Percentiles rank a stretch among this genome's conserved stretches.
phyloP scores from a whole-genome alignment of 2,797 vertebrate genomes.

The Bovichtus variegatus region DNA sequence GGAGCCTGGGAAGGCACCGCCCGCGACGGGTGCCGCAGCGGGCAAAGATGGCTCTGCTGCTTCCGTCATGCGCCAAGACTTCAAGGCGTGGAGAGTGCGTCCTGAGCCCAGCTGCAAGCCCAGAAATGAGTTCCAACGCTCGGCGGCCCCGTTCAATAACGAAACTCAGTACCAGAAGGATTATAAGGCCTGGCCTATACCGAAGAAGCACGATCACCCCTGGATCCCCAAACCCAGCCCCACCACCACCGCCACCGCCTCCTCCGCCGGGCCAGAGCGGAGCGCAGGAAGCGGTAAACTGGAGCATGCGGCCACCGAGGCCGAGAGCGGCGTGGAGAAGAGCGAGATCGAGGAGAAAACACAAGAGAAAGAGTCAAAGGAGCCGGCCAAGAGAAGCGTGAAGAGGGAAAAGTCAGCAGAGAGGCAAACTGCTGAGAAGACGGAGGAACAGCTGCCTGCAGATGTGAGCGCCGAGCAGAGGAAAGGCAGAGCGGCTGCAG shows the following conservation, averaged over 20 bases:
- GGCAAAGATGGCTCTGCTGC: constrained; percentile 80
- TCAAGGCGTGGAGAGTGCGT: constrained; percentile 93
- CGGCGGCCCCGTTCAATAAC: constrained; percentile 89
- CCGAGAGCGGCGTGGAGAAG: constrained; percentile 85
- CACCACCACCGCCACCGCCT: constrained; percentile 64
- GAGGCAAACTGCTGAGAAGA: constrained; percentile 63
- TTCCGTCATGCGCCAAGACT: constrained; percentile 97
- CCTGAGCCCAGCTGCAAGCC: constrained; percentile 96
- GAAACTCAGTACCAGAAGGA: constrained; percentile 98
- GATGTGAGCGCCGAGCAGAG: constrained; percentile 80
- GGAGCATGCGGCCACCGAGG: constrained; percentile 71
- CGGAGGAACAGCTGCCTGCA: constrained; percentile 51
- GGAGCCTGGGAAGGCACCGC: constrained; percentile 80
- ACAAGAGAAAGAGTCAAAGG: constrained; percentile 81
- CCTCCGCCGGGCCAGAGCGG: constrained; percentile 56
- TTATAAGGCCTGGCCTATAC: constrained; percentile 96
- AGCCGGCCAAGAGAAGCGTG: constrained; percentile 67
- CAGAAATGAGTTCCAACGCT: constrained; percentile 91
- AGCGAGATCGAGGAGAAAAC: constrained; percentile 85
- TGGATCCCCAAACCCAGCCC: constrained; percentile 94
- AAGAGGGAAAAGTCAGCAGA: constrained; percentile 76
- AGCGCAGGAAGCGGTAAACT: constrained; percentile 50
- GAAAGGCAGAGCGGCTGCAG: constrained; percentile 89
- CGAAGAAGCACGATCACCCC: constrained; percentile 93
- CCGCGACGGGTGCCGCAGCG: constrained; percentile 74